Evolutionary conservation across 2,797 vertebrate genomes (phyloP).

Genomic region (Coendou prehensilis): DNA sequence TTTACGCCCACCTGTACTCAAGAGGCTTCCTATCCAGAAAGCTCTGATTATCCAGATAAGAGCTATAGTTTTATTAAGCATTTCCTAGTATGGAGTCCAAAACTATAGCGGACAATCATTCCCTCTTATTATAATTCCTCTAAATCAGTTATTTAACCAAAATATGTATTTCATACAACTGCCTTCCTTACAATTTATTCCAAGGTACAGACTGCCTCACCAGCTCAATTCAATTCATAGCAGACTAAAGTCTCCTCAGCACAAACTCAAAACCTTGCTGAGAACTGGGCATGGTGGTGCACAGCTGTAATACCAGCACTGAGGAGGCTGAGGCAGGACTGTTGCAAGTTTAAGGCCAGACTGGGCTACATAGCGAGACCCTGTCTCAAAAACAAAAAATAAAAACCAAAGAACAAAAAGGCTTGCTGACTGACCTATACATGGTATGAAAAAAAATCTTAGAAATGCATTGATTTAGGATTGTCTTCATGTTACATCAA

Average conservation of each 20-base stretch:
- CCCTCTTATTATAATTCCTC: background rate
- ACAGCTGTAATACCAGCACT: background rate
- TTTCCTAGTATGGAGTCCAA: background rate
- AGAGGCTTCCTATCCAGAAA: background rate
- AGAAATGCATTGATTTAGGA: background rate
- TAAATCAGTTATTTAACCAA: background rate
- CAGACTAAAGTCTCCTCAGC: background rate
- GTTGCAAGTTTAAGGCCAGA: background rate
- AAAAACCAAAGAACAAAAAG: too few relatives aligned
- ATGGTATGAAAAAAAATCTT: background rate
- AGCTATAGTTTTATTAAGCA: background rate
- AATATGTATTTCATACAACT: background rate
- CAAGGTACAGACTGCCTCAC: background rate
- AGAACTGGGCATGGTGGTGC: background rate
- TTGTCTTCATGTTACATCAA: slow-evolving; percentile 30
- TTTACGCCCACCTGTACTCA: background rate
- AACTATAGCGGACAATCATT: background rate
- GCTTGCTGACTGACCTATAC: background rate
- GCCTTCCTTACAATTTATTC: background rate
- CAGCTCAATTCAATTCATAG: background rate
- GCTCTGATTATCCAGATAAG: background rate
- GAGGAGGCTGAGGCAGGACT: background rate
- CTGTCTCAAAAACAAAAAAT: background rate
- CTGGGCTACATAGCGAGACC: background rate
- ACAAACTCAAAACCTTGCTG: background rate